Evolutionary conservation across 2,113 vertebrate genomes (phyloP).

Genomic region (Megaceryle torquata): DNA sequence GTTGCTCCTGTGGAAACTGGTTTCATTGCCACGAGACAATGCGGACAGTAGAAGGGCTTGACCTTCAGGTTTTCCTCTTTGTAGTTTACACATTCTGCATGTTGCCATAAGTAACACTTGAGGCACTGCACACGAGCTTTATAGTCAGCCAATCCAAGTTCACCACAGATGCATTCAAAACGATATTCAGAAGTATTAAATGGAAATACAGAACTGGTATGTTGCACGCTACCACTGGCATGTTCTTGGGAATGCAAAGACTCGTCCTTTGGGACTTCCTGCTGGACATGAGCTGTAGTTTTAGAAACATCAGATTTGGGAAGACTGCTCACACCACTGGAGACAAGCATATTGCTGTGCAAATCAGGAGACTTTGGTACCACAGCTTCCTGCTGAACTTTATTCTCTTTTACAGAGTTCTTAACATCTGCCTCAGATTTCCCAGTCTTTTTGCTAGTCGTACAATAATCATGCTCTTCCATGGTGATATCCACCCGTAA

Average conservation of each 20-base stretch:
- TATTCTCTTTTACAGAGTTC: background rate
- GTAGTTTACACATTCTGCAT: constrained; percentile 95
- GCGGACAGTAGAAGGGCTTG: constrained; percentile 95
- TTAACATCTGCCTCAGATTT: constrained; percentile 15
- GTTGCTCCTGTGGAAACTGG: constrained; percentile 92
- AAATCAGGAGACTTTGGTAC: background rate
- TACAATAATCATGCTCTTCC: constrained; percentile 77
- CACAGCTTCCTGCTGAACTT: background rate
- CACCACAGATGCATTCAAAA: constrained; percentile 97
- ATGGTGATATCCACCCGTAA: constrained; percentile 50
- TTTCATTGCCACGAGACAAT: constrained; percentile 96
- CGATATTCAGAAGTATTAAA: constrained; percentile 86
- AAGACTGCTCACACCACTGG: background rate
- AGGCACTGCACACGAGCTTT: constrained; percentile 97
- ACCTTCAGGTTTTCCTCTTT: constrained; percentile 87
- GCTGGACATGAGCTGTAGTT: background rate
- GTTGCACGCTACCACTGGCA: constrained; percentile 10
- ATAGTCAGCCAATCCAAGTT: constrained; percentile 85
- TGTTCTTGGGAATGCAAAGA: background rate
- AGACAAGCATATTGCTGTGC: background rate
- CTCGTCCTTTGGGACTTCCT: background rate
- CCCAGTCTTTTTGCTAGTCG: constrained; percentile 36
- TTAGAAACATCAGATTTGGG: background rate
- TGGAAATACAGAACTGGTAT: constrained; percentile 68
- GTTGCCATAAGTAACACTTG: constrained; percentile 95